phyloP scores from a whole-genome alignment of 1,140 invertebrate species.

The Zaprionus africanus region DNA sequence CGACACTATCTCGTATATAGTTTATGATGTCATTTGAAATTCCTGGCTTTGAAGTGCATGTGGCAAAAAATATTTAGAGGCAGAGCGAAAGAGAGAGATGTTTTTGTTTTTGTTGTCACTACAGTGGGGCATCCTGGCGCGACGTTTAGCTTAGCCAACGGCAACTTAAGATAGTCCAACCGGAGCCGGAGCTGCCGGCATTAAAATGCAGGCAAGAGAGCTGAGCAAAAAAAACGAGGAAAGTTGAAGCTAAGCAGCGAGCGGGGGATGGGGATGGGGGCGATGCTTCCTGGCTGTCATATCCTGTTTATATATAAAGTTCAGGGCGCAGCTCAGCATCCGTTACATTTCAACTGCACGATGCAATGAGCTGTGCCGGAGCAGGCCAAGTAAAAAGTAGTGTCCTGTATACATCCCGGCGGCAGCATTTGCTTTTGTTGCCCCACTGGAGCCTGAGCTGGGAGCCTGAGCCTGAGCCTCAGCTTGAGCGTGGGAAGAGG shows the following conservation, averaged over 20 bases:
- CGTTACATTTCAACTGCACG: slow-evolving; percentile 71
- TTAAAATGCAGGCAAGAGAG: slow-evolving; percentile 65
- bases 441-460: not conserved
- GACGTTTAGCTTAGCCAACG: slow-evolving; percentile 61
- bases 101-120: slow-evolving; percentile 39
- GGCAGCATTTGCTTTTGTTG: slow-evolving; percentile 36
- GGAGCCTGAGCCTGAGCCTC: slow-evolving; percentile 6
- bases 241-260: slow-evolving; percentile 55
- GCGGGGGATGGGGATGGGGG: slow-evolving; percentile 13
- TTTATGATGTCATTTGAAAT: not conserved
- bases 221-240: slow-evolving; percentile 21
- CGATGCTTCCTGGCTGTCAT: slow-evolving; percentile 72
- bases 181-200: slow-evolving; percentile 54
- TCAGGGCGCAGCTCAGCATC: slow-evolving; percentile 72
- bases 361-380: slow-evolving; percentile 39
- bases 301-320: slow-evolving; percentile 81
- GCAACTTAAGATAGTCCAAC: slow-evolving; percentile 42
- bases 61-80: slow-evolving; percentile 40
- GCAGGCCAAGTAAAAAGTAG: slow-evolving; percentile 17
- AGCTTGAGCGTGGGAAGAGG: slow-evolving; percentile 48
- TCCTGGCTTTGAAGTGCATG: slow-evolving; percentile 2
- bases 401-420: slow-evolving; percentile 4
- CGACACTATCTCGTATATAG: not conserved
- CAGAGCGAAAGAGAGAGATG: slow-evolving; percentile 5
- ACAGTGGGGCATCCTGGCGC: slow-evolving; percentile 41